Conservation (phyloP, 2,888 invertebrate genomes). For the Chaitophorus viminalis region DNA sequence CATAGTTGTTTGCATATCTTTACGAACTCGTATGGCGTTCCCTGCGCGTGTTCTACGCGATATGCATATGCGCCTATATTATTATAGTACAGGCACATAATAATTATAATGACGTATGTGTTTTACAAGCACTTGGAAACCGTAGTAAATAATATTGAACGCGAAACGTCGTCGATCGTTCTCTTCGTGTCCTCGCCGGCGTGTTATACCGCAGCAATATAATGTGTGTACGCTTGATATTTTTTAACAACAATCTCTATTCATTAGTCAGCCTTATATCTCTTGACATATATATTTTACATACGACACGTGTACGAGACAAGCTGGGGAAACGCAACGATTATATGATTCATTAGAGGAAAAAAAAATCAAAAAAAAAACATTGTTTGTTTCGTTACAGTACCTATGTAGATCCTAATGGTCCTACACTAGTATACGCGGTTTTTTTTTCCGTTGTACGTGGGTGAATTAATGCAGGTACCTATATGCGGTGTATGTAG, state of each 20-base stretch:
- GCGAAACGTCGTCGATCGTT: not conserved
- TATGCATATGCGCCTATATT: not conserved
- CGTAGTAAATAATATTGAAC: not conserved
- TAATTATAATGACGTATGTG: no score
- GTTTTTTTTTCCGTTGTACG: not conserved
- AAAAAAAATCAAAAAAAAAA: constrained; percentile 36
- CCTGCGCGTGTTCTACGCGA: not conserved
- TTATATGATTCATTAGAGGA: constrained; percentile 33
- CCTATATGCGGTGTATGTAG: no score
- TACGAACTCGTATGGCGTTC: no score
- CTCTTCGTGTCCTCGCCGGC: not conserved
- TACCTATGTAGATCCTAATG: no score
- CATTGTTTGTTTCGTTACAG: constrained; percentile 8
- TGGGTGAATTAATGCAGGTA: not conserved
- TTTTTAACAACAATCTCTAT: constrained; percentile 26
- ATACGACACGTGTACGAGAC: constrained; percentile 12
- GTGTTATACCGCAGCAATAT: not conserved
- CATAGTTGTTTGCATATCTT: no score
- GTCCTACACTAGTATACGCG: no score
- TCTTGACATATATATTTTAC: not conserved
- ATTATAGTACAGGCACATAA: not conserved
- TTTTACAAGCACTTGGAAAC: no score
- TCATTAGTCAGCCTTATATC: constrained; percentile 24
- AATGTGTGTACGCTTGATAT: not conserved
- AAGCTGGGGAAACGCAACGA: constrained; percentile 20